Percentiles rank a stretch among this genome's conserved stretches.
phyloP scores from a whole-genome alignment of 2,888 invertebrate genomes.

The Melinaea marsaeus region DNA sequence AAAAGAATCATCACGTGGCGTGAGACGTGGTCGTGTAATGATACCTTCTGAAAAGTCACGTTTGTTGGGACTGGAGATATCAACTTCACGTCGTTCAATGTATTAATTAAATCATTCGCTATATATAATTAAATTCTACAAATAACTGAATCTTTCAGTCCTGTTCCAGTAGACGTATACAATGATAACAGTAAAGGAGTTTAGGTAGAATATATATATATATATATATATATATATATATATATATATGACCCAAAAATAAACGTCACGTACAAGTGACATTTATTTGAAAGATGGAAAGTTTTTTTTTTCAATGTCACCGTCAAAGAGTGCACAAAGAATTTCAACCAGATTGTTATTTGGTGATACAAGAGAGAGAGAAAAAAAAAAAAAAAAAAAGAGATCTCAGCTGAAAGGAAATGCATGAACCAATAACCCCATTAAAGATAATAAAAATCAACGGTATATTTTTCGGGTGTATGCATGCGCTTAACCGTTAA shows the following conservation, averaged over 20 bases:
- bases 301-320: constrained; percentile 1
- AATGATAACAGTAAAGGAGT: too few species aligned
- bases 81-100: constrained; percentile 19
- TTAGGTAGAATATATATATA: background rate
- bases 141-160: background rate
- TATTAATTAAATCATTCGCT: too few species aligned
- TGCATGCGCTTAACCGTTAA: constrained; percentile 63
- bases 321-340: constrained; percentile 16
- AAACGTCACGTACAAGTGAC: background rate
- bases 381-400: constrained; percentile 14
- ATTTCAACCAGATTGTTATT: constrained; percentile 27
- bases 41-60: constrained; percentile 2
- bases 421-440: constrained; percentile 58
- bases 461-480: constrained; percentile 60
- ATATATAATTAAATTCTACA: too few species aligned
- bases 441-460: constrained; percentile 59
- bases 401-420: constrained; percentile 34
- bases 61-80: constrained; percentile 16
- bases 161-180: constrained; percentile 1
- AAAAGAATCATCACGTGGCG: too few species aligned
- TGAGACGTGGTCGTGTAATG: too few species aligned
- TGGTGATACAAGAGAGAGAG: constrained; percentile 16
- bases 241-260: background rate
- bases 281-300: background rate
- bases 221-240: background rate